These are phyloP conservation scores for Solea solea DNA, from an alignment of 2,113 vertebrate species.

Conservation along the genomic window DNA sequence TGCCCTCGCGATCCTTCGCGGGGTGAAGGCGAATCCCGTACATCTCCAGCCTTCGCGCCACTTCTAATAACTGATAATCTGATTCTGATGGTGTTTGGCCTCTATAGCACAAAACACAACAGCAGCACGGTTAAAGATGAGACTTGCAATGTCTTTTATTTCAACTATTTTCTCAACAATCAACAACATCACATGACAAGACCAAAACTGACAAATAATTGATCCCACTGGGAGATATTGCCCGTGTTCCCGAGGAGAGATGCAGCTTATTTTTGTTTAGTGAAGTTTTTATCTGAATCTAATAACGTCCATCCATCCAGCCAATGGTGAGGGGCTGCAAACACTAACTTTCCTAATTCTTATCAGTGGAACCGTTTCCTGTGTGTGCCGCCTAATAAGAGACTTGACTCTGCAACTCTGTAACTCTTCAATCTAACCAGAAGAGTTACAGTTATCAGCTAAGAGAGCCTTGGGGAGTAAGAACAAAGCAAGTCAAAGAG, in stretches of 20 bases:
- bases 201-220: not conserved
- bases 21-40: slow-evolving; percentile 94
- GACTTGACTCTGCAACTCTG: slow-evolving; percentile 53
- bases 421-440: slow-evolving; percentile 19
- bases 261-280: too few relatives aligned
- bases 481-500: slow-evolving; percentile 17
- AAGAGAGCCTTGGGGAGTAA: not conserved
- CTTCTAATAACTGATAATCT: slow-evolving; percentile 94
- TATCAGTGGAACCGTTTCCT: slow-evolving; percentile 69
- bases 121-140: not conserved
- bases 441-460: slow-evolving; percentile 54
- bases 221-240: too few relatives aligned
- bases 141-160: not conserved
- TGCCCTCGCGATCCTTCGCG: slow-evolving; percentile 95
- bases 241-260: too few relatives aligned
- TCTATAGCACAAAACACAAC: slow-evolving; percentile 73
- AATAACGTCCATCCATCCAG: too few relatives aligned
- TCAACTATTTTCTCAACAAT: too few relatives aligned
- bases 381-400: slow-evolving; percentile 56
- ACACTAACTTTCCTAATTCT: slow-evolving; percentile 56
- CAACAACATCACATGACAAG: not conserved
- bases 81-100: slow-evolving; percentile 97
- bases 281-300: too few relatives aligned
- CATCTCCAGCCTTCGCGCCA: slow-evolving; percentile 94
- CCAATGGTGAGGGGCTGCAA: slow-evolving; percentile 9